Evolutionary conservation across 2,888 invertebrate genomes (phyloP).

Genomic region (Synanthedon vespiformis): DNA sequence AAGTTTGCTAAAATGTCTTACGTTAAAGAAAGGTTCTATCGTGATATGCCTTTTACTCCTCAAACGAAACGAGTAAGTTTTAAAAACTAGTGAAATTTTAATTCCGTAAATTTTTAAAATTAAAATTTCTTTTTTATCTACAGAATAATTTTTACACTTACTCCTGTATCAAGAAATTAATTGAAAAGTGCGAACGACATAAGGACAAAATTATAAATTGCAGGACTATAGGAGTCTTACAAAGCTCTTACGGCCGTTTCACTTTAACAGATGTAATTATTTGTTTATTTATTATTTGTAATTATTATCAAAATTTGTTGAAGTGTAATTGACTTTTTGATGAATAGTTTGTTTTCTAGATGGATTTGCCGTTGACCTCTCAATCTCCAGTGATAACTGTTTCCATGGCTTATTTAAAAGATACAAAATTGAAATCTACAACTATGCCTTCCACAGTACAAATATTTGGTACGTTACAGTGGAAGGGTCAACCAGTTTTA

Average conservation of each 20-base stretch:
- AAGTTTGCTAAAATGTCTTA: constrained; percentile 14
- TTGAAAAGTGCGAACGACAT: constrained; percentile 15
- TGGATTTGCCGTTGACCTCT: neutral
- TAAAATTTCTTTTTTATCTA: constrained; percentile 9
- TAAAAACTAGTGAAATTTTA: neutral
- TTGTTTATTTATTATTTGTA: neutral
- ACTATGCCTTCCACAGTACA: constrained; percentile 43
- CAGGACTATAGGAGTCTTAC: constrained; percentile 41
- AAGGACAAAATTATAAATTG: constrained; percentile 25
- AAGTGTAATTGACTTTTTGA: neutral
- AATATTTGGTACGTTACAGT: constrained; percentile 44
- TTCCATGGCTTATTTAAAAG: constrained; percentile 31
- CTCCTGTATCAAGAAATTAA: constrained; percentile 21
- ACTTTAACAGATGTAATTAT: constrained; percentile 31
- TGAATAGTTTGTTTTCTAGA: neutral
- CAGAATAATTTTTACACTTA: constrained; percentile 41
- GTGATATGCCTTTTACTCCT: constrained; percentile 24
- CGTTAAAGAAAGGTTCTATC: constrained; percentile 20
- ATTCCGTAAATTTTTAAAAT: neutral
- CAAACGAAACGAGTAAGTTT: constrained; percentile 27
- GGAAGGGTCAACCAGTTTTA: constrained; percentile 41
- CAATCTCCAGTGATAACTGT: constrained; percentile 17
- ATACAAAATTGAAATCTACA: constrained; percentile 18
- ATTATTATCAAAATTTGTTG: neutral
- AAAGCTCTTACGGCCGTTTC: constrained; percentile 36